Evolutionary conservation across 1,140 invertebrate species (phyloP).

Genomic region (Drosophila persimilis): DNA sequence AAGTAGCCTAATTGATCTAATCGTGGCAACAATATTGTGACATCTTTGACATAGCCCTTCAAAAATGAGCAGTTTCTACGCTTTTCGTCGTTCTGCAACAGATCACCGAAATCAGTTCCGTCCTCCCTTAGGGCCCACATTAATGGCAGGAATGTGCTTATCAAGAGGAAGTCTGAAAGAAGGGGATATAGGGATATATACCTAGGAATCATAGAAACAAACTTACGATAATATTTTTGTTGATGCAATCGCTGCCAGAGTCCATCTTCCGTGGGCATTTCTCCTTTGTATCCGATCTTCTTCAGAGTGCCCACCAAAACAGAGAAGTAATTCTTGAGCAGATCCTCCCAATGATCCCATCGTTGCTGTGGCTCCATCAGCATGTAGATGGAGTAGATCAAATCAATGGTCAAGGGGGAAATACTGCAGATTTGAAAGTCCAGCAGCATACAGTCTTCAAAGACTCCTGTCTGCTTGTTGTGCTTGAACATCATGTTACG

Average conservation of each 20-base stretch:
- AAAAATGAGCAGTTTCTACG: slow-evolving; percentile 5
- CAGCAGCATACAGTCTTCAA: slow-evolving; percentile 52
- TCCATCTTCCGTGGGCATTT: slow-evolving; percentile 21
- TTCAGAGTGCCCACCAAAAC: slow-evolving; percentile 24
- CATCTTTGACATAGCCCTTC: slow-evolving; percentile 31
- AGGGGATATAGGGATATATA: not conserved
- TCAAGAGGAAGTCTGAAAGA: slow-evolving; percentile 21
- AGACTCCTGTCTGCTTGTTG: slow-evolving; percentile 1
- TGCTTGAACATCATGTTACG: slow-evolving; percentile 64
- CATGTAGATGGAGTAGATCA: slow-evolving; percentile 53
- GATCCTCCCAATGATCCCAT: slow-evolving; percentile 13
- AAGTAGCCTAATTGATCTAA: slow-evolving; percentile 27
- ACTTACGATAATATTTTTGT: slow-evolving; percentile 37
- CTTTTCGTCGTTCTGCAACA: slow-evolving; percentile 34
- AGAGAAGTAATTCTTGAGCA: slow-evolving; percentile 41
- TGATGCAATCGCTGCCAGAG: slow-evolving; percentile 25
- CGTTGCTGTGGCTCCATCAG: slow-evolving; percentile 38
- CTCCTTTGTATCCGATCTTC: slow-evolving; percentile 42
- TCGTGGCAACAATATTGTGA: slow-evolving; percentile 5
- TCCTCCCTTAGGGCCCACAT: slow-evolving; percentile 20
- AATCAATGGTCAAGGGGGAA: slow-evolving; percentile 43
- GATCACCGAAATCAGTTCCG: slow-evolving; percentile 10
- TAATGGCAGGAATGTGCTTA: slow-evolving; percentile 35
- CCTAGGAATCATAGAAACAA: not conserved
- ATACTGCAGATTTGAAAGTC: slow-evolving; percentile 58